Conservation (phyloP, 2,113 vertebrate genomes). For the Cercocebus atys region DNA sequence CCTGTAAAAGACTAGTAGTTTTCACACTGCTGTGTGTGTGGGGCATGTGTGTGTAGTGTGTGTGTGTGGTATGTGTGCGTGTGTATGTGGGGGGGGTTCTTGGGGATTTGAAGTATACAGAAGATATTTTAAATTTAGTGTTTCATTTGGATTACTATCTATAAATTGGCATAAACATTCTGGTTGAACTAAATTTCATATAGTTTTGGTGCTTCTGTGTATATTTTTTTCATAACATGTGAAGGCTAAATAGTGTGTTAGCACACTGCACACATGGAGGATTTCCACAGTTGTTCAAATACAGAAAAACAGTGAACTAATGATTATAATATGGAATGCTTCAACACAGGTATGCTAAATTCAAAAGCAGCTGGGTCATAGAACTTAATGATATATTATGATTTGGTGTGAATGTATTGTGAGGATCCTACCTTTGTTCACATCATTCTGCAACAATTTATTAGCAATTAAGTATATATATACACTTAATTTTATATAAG, state of each 20-base stretch:
- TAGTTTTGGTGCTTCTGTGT: background rate
- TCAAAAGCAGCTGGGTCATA: background rate
- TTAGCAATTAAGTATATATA: background rate
- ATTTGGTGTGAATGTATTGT: background rate
- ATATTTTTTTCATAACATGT: background rate
- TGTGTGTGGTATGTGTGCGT: background rate
- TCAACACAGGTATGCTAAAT: background rate
- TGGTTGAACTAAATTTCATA: background rate
- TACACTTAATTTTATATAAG: too few relatives aligned
- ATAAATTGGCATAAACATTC: background rate
- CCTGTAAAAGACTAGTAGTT: background rate
- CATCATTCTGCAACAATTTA: background rate
- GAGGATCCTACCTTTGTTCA: background rate
- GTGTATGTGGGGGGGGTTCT: background rate
- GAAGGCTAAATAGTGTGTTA: background rate
- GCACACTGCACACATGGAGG: background rate
- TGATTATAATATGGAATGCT: background rate
- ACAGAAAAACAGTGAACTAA: background rate
- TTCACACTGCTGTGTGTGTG: background rate
- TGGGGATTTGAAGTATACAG: background rate
- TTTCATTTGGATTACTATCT: background rate
- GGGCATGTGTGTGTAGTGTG: background rate
- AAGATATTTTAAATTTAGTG: background rate
- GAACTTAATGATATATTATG: background rate
- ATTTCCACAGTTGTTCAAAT: background rate